These are phyloP conservation scores for Anomalospiza imberbis DNA, from an alignment of 2,797 vertebrate genomes.

Conservation along the genomic window DNA sequence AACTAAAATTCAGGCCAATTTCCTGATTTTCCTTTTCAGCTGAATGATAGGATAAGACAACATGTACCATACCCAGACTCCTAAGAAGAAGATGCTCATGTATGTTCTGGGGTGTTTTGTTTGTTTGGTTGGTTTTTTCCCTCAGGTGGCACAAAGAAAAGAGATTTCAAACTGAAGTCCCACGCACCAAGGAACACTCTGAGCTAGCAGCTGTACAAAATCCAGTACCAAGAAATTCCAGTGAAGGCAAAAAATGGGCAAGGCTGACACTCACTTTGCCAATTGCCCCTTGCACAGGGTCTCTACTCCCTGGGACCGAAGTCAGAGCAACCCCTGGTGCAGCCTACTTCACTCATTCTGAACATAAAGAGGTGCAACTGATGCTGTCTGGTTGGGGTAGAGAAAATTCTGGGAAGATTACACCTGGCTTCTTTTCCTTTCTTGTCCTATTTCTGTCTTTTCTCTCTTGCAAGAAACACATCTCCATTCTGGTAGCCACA, in stretches of 20 bases:
- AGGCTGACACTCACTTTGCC: background rate
- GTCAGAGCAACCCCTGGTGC: background rate
- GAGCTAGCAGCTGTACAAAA: background rate
- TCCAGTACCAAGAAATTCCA: background rate
- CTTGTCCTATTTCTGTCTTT: background rate
- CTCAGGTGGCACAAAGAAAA: background rate
- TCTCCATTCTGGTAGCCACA: background rate
- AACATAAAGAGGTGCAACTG: background rate
- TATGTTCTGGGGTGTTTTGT: background rate
- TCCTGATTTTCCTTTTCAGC: background rate
- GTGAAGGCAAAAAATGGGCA: background rate
- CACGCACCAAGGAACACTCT: background rate
- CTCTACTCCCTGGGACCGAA: background rate
- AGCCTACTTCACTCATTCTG: background rate
- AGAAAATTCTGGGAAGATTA: background rate
- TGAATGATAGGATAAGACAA: background rate
- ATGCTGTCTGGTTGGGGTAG: background rate
- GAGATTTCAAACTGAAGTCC: background rate
- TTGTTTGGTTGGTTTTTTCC: background rate
- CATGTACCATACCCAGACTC: background rate
- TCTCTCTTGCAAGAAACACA: background rate
- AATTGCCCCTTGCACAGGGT: background rate
- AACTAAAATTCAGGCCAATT: slow-evolving; percentile 18
- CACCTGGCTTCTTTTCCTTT: background rate
- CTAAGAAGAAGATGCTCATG: background rate